Evolutionary conservation across 2,888 invertebrate genomes (phyloP).

Genomic region (Drosophila anceps): DNA sequence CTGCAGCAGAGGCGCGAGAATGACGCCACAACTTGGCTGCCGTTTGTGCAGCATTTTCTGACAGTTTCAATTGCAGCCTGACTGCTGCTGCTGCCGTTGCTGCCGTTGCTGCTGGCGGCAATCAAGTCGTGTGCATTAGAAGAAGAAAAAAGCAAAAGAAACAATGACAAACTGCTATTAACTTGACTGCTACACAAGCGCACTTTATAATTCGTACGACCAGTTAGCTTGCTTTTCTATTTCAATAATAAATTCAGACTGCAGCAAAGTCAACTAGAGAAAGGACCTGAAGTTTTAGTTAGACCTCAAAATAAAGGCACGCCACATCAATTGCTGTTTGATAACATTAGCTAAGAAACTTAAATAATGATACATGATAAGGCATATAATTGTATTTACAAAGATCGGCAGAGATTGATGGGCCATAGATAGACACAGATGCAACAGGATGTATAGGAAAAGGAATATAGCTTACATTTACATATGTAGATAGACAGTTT

Average conservation of each 20-base stretch:
- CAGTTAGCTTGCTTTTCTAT: background rate
- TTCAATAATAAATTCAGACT: background rate
- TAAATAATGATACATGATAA: background rate
- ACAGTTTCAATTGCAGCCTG: conserved; percentile 39
- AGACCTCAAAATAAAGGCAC: background rate
- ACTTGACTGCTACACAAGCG: conserved; percentile 2
- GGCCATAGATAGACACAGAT: no score
- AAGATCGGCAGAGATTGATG: no score
- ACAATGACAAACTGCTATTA: conserved; percentile 24
- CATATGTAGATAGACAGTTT: no score
- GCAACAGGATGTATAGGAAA: no score
- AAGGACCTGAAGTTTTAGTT: background rate
- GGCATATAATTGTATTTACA: no score
- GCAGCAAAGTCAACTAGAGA: background rate
- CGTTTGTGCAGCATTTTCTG: conserved; percentile 22
- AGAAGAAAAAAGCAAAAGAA: conserved; percentile 1
- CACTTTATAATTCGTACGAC: background rate
- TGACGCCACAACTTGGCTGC: conserved; percentile 34
- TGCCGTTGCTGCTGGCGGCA: conserved; percentile 11
- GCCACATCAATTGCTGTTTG: background rate
- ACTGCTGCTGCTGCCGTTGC: conserved; percentile 2
- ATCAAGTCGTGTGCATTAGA: background rate
- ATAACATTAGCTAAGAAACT: background rate
- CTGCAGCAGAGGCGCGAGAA: conserved; percentile 31
- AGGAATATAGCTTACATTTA: no score